Evolutionary conservation across 2,888 invertebrate species (phyloP).

Genomic region (Quadriops clusia): DNA sequence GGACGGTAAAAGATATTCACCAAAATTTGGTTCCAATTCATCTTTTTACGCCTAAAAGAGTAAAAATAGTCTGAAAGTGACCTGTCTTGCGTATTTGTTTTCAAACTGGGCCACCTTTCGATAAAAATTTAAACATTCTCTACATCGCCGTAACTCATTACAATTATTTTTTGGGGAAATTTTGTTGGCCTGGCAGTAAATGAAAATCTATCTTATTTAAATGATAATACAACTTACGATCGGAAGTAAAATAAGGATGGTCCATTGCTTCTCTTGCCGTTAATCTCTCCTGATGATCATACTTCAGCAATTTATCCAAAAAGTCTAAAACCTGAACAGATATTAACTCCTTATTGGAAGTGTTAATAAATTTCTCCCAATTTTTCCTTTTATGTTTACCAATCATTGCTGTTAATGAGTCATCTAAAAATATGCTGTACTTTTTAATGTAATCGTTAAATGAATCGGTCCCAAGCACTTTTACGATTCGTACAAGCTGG

Average conservation of each 20-base stretch:
- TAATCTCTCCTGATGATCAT: constrained; percentile 32
- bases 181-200: too few relatives aligned
- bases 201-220: too few relatives aligned
- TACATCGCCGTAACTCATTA: too few relatives aligned
- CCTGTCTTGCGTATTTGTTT: too few relatives aligned
- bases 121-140: too few relatives aligned
- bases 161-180: too few relatives aligned
- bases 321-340: constrained; percentile 30
- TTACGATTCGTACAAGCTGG: constrained; percentile 32
- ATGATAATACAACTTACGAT: too few relatives aligned
- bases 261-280: constrained; percentile 32
- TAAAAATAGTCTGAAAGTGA: too few relatives aligned
- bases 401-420: constrained; percentile 22
- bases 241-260: constrained; percentile 33
- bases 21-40: too few relatives aligned
- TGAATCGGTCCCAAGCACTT: constrained; percentile 30
- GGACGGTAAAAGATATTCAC: too few relatives aligned
- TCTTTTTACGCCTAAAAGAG: too few relatives aligned
- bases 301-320: constrained; percentile 29
- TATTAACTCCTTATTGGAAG: constrained; percentile 33
- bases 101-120: too few relatives aligned
- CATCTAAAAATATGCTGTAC: constrained; percentile 29
- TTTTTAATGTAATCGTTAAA: constrained; percentile 29
- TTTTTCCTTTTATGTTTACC: constrained; percentile 29
- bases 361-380: constrained; percentile 33